A percentile compares a stretch with the other conserved stretches of the same genome.
phyloP scores from a whole-genome alignment of 1,140 invertebrate species.

The Drosophila tristis region DNA sequence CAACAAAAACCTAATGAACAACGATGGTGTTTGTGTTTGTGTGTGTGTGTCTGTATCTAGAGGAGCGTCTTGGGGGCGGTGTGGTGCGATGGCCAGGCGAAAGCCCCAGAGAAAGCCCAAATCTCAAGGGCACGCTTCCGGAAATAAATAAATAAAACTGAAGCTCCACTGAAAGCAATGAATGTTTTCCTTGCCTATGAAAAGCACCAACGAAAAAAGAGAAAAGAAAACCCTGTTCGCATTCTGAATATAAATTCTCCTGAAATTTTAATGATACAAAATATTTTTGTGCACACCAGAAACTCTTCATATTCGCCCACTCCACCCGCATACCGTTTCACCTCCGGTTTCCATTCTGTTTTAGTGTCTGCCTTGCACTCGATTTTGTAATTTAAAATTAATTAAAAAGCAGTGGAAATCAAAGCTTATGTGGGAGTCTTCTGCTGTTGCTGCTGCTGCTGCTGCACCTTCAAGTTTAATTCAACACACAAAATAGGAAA shows the following conservation, averaged over 20 bases:
- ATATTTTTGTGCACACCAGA: constrained; percentile 55
- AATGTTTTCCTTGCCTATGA: constrained; percentile 17
- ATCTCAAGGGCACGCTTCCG: constrained; percentile 82
- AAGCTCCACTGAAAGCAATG: constrained; percentile 28
- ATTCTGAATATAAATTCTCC: constrained; percentile 40
- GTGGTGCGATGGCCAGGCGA: no score
- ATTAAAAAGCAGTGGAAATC: constrained; percentile 43
- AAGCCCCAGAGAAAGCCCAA: constrained; percentile 45
- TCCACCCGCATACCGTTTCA: neutral
- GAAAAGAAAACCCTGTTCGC: constrained; percentile 25
- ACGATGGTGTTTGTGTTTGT: constrained; percentile 31
- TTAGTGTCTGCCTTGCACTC: constrained; percentile 28
- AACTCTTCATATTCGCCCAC: constrained; percentile 21
- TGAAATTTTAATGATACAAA: constrained; percentile 78
- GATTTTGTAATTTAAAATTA: constrained; percentile 70
- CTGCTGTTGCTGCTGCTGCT: no score
- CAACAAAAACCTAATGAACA: constrained; percentile 73
- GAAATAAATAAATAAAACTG: constrained; percentile 81
- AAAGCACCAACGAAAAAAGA: neutral
- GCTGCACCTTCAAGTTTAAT: constrained; percentile 7
- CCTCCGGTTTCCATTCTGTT: neutral
- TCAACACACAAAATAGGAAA: neutral
- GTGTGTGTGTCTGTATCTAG: constrained; percentile 36
- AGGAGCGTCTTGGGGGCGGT: neutral
- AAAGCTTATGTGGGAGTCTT: no score